Conservation (phyloP, 2,888 invertebrate species). For the Melikaiella ostensackeni region DNA sequence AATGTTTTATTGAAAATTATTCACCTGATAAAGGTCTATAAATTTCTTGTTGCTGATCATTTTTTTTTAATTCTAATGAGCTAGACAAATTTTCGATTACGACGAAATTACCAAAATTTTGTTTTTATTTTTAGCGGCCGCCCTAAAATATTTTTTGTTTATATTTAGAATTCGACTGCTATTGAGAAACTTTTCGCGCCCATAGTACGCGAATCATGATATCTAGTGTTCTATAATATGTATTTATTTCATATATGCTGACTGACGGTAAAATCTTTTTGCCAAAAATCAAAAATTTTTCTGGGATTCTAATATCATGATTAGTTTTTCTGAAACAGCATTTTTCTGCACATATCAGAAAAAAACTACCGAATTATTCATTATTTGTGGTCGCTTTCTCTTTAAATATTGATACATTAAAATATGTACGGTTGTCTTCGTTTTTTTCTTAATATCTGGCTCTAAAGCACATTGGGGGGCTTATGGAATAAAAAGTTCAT, state of each 20-base stretch:
- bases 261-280: not conserved
- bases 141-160: too few relatives aligned
- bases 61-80: too few relatives aligned
- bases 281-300: too few relatives aligned
- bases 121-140: too few relatives aligned
- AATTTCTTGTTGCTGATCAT: too few relatives aligned
- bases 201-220: too few relatives aligned
- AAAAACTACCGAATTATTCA: not conserved
- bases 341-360: not conserved
- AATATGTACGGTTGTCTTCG: not conserved
- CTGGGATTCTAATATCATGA: not conserved
- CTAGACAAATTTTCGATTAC: too few relatives aligned
- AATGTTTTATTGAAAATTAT: too few relatives aligned
- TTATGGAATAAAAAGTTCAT: not conserved
- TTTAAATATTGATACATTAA: not conserved
- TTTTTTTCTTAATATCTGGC: not conserved
- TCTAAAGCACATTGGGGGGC: not conserved
- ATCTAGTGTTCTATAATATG: not conserved
- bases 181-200: too few relatives aligned
- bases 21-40: too few relatives aligned
- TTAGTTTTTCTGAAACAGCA: not conserved
- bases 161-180: too few relatives aligned
- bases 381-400: not conserved
- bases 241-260: not conserved
- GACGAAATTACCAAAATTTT: too few relatives aligned